Evolutionary conservation across 1,140 invertebrate species (phyloP), one percentile per base, ranked within the genome.

Genomic region (Limonius californicus): DNA sequence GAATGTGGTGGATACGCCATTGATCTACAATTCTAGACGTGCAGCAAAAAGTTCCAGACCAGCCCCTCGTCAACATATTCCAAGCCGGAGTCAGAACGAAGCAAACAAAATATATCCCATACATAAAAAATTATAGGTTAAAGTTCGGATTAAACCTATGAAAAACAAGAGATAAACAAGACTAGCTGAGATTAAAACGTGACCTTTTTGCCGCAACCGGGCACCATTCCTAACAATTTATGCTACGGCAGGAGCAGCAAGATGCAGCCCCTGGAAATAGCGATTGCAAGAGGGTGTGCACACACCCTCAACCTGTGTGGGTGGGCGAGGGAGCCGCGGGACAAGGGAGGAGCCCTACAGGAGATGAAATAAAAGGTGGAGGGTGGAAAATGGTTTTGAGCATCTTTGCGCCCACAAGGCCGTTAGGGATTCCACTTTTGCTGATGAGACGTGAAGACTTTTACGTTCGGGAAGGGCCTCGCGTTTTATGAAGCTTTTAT

Each of bases 351-450:
- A 50, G 14, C 15, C 45, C 14, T 18, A 18, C 16, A 18, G 45
- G 45, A 50, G 45, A 50, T 50, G 16, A 50, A 50, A 50, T 50
- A 50, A 50, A 50, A 50, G 45, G 45, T 50, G 20, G 20, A 21
- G 45, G 45, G 45, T 50, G 45, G 45, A 50, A 50, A 50, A 50
- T 14, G 45, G 14, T 50, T 50, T 50, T 50, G 45, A 50, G 45
- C 45, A 39, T 39, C 35, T 39, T 39, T 9, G n/a, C 23, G 23
- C 23, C n/a, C 23, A 9, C 23, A 27, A 27, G 23, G 23, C 3
- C 23, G 23, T 27, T 27, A 27, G 23, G 23, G 23, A 27, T 27
- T 27, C 23, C 23, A 27, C 23, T 27, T n/a, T 27, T 27, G 23
- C 23, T 27, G 23, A 27, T 27, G 23, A 27, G 23, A 27, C 23